phyloP scores from a whole-genome alignment of 2,113 vertebrate genomes.

The Tapirus terrestris region DNA sequence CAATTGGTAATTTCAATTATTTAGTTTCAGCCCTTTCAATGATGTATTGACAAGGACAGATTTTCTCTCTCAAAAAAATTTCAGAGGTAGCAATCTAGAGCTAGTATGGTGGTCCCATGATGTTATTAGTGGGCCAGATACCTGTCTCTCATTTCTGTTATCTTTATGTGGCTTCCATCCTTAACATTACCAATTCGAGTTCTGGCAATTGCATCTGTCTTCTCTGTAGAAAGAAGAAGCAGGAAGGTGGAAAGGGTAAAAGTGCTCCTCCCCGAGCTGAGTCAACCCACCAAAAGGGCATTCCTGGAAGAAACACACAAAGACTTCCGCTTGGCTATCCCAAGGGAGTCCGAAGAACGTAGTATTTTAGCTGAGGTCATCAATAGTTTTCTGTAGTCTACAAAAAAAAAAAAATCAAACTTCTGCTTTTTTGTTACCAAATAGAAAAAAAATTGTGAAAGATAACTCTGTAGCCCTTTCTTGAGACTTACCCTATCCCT shows the following conservation, averaged over 20 bases:
- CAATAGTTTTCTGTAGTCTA: conserved; percentile 30
- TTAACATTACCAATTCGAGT: neutral
- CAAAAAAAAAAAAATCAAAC: conserved; percentile 49
- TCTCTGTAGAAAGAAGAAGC: neutral
- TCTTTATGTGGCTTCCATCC: neutral
- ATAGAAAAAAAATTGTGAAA: neutral
- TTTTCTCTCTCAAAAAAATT: neutral
- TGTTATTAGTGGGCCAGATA: neutral
- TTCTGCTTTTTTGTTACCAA: conserved; percentile 38
- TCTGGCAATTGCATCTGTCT: neutral
- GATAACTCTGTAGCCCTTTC: neutral
- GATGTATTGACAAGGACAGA: neutral
- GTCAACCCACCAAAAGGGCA: neutral
- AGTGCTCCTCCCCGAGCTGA: neutral
- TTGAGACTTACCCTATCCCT: neutral
- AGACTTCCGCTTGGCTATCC: conserved; percentile 18
- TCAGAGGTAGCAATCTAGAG: neutral
- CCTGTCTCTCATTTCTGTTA: neutral
- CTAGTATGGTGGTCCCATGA: neutral
- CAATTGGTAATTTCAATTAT: neutral
- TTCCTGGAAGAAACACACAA: conserved; percentile 34
- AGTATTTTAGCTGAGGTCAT: conserved; percentile 41
- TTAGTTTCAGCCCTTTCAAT: neutral
- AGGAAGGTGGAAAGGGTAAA: neutral
- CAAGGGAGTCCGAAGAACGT: neutral